Evolutionary conservation across 1,140 invertebrate genomes (phyloP).

Genomic region (Ceratina japonica): DNA sequence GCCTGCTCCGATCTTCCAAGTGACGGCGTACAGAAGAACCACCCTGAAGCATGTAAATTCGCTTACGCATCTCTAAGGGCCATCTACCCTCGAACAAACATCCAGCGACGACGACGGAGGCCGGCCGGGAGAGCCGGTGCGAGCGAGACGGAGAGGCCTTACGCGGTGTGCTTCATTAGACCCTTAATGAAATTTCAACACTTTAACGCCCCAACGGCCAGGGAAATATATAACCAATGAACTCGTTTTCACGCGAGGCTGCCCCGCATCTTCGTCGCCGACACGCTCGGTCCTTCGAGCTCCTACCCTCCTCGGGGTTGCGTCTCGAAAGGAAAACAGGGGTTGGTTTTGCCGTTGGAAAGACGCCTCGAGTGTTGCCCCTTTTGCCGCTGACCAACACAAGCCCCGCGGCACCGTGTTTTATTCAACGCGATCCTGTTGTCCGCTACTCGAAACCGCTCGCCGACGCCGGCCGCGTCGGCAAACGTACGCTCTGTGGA

Average conservation of each 20-base stretch:
- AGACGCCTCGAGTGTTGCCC: constrained; percentile 40
- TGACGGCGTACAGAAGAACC: constrained; percentile 60
- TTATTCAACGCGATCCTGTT: constrained; percentile 56
- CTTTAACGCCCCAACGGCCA: constrained; percentile 67
- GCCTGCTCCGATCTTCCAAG: constrained; percentile 63
- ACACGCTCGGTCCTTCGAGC: constrained; percentile 52
- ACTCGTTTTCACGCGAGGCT: constrained; percentile 72
- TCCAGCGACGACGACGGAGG: constrained; percentile 43
- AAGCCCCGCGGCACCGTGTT: constrained; percentile 27
- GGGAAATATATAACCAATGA: constrained; percentile 74
- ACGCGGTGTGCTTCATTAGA: constrained; percentile 69
- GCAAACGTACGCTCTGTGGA: constrained; percentile 39
- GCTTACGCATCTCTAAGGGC: constrained; percentile 67
- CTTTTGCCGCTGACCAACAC: constrained; percentile 32
- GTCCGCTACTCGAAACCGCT: constrained; percentile 52
- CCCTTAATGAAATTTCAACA: constrained; percentile 72
- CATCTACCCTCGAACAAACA: constrained; percentile 67
- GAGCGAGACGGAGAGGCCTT: constrained; percentile 58
- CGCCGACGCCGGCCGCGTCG: constrained; percentile 25
- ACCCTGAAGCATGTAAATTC: constrained; percentile 66
- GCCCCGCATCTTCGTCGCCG: constrained; percentile 61
- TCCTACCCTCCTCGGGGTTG: constrained; percentile 41
- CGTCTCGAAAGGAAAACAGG: constrained; percentile 63
- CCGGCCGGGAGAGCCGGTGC: constrained; percentile 22
- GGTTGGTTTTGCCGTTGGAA: constrained; percentile 54